Conservation (phyloP, 2,797 vertebrate genomes). For the Crenuchus spilurus region DNA sequence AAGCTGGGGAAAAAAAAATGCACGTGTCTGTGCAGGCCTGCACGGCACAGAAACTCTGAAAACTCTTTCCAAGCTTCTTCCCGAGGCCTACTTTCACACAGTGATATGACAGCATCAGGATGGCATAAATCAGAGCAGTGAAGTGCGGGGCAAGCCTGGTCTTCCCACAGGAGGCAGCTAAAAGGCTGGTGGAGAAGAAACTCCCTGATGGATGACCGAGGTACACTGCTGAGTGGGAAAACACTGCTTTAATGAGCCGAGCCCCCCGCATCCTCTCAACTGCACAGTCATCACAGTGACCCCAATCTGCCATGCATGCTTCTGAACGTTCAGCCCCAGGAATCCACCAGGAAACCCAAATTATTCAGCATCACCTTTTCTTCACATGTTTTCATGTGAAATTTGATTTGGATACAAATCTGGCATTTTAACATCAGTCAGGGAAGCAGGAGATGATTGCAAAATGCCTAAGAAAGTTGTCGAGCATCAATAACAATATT, state of each 20-base stretch:
- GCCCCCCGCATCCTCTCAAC: slow-evolving; percentile 31
- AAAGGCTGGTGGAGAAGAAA: slow-evolving; percentile 20
- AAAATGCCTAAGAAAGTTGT: no score
- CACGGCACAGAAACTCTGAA: slow-evolving; percentile 4
- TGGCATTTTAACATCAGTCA: no score
- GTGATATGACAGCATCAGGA: neutral
- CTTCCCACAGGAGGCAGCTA: slow-evolving; percentile 25
- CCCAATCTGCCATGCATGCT: slow-evolving; percentile 49
- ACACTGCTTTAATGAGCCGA: slow-evolving; percentile 44
- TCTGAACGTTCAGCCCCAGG: slow-evolving; percentile 25
- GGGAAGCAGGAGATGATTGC: no score
- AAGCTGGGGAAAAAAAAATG: slow-evolving; percentile 18
- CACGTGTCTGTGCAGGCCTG: neutral
- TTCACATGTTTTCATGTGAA: slow-evolving; percentile 23
- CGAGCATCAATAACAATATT: no score
- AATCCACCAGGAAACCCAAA: slow-evolving; percentile 6
- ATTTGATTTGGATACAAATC: no score
- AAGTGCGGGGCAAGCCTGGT: neutral
- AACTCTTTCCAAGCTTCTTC: slow-evolving; percentile 19
- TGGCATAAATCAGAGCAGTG: slow-evolving; percentile 27
- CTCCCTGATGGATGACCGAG: slow-evolving; percentile 33
- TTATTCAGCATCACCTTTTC: slow-evolving; percentile 39
- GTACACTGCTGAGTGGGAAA: slow-evolving; percentile 42
- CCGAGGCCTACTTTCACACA: slow-evolving; percentile 25
- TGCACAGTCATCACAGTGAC: slow-evolving; percentile 55